These are phyloP conservation scores for Varroa destructor DNA, from an alignment of 1,140 invertebrate species.

Conservation along the genomic window DNA sequence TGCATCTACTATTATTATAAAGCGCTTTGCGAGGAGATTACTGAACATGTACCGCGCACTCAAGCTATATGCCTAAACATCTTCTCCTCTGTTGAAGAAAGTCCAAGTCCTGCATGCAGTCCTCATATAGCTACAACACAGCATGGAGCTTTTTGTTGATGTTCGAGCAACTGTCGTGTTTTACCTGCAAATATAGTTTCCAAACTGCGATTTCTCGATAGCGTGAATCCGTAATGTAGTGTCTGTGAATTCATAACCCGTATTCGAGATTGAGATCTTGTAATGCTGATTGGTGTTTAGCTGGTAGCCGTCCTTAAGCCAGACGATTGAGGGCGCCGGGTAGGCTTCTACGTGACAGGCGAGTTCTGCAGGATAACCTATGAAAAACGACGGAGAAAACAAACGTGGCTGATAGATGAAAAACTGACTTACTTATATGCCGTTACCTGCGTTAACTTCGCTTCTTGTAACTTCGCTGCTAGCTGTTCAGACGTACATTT, in stretches of 20 bases:
- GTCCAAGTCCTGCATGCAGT: too few species aligned
- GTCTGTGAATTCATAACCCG: constrained; percentile 74
- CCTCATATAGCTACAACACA: too few species aligned
- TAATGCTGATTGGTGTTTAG: constrained; percentile 78
- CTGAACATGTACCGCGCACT: too few species aligned
- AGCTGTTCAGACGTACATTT: constrained; percentile 57
- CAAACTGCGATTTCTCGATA: constrained; percentile 77
- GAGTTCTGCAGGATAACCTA: constrained; percentile 81
- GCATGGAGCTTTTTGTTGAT: too few species aligned
- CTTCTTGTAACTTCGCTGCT: constrained; percentile 46
- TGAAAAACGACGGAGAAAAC: constrained; percentile 20
- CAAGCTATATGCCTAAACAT: too few species aligned
- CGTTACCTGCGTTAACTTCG: constrained; percentile 43
- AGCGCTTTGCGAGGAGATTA: too few species aligned
- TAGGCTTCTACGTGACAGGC: constrained; percentile 84
- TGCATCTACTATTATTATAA: too few species aligned
- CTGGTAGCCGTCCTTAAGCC: constrained; percentile 62
- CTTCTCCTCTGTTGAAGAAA: too few species aligned
- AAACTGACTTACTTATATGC: constrained; percentile 58
- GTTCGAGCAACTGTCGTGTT: too few species aligned
- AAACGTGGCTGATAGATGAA: too few species aligned
- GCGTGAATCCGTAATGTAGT: constrained; percentile 73
- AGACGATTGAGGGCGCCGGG: constrained; percentile 69
- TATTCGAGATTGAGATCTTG: constrained; percentile 69
- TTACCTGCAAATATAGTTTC: constrained; percentile 60